These are phyloP conservation scores for Pogonognathellus flavescens DNA, from an alignment of 1,140 invertebrate genomes.

Conservation along the genomic window DNA sequence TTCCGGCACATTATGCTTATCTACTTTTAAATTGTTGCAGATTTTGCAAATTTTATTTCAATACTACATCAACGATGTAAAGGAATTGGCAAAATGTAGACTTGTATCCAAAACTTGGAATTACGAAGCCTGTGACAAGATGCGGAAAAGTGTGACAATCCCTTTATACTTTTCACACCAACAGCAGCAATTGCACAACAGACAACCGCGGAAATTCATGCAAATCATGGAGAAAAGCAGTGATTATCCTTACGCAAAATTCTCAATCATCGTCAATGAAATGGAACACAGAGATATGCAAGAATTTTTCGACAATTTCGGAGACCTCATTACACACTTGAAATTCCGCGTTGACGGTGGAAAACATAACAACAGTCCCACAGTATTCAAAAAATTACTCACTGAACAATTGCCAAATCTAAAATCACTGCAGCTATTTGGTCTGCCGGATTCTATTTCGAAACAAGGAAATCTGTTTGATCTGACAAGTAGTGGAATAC, in stretches of 20 bases:
- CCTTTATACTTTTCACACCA: slow-evolving; percentile 21
- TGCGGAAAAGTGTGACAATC: neutral
- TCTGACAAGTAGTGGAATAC: neutral
- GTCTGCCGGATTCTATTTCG: slow-evolving; percentile 4
- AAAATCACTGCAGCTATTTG: slow-evolving; percentile 5
- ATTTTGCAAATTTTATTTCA: slow-evolving; percentile 28
- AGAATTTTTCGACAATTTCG: slow-evolving; percentile 23
- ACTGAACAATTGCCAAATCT: slow-evolving; percentile 12
- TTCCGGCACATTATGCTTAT: neutral
- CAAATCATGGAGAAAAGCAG: slow-evolving; percentile 16
- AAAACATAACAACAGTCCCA: slow-evolving; percentile 6
- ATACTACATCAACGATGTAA: neutral
- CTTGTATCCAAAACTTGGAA: slow-evolving; percentile 24
- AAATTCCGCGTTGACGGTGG: slow-evolving; percentile 31
- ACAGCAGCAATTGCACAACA: neutral
- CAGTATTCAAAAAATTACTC: slow-evolving; percentile 6
- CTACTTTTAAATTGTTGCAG: neutral
- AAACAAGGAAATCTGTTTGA: neutral
- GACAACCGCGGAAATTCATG: slow-evolving; percentile 5
- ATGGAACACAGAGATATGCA: neutral
- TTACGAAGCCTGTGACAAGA: neutral
- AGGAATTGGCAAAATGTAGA: neutral
- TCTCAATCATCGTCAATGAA: slow-evolving; percentile 1
- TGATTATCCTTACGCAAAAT: slow-evolving; percentile 16
- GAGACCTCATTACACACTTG: neutral